Evolutionary conservation across 2,888 invertebrate genomes (phyloP).

Genomic region (Cheilosia grossa): DNA sequence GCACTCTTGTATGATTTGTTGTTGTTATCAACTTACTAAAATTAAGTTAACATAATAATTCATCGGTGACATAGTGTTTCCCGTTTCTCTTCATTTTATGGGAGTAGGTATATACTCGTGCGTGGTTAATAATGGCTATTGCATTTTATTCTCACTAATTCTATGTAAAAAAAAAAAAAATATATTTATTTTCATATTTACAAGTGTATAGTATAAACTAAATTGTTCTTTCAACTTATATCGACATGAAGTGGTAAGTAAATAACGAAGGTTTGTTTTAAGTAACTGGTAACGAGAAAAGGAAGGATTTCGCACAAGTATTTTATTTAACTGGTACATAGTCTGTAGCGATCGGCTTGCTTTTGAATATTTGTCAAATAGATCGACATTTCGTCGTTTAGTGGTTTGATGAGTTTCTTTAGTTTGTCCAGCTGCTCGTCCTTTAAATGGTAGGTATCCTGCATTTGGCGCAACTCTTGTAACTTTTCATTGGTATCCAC

Average conservation of each 20-base stretch:
- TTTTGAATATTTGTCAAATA: slow-evolving; percentile 86
- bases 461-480: slow-evolving; percentile 86
- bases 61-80: slow-evolving; percentile 10
- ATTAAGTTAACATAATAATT: slow-evolving; percentile 37
- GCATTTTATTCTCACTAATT: slow-evolving; percentile 54
- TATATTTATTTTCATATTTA: slow-evolving; percentile 61
- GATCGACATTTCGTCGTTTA: slow-evolving; percentile 86
- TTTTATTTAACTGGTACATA: slow-evolving; percentile 82
- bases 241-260: slow-evolving; percentile 47
- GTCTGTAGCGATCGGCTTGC: slow-evolving; percentile 86
- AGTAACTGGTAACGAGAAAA: slow-evolving; percentile 68
- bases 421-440: slow-evolving; percentile 85
- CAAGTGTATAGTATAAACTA: slow-evolving; percentile 54
- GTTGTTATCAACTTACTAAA: slow-evolving; percentile 25
- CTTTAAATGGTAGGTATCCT: slow-evolving; percentile 86
- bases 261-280: slow-evolving; percentile 54
- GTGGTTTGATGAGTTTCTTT: slow-evolving; percentile 85
- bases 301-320: slow-evolving; percentile 7
- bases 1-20: slow-evolving; percentile 25
- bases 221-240: slow-evolving; percentile 49
- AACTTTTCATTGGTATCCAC: slow-evolving; percentile 90
- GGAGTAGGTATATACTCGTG: neutral
- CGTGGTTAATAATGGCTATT: slow-evolving; percentile 49
- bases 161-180: slow-evolving; percentile 53
- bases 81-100: slow-evolving; percentile 1